Percentiles rank a stretch among this genome's conserved stretches.
These are phyloP conservation scores for Balaeniceps rex DNA, from an alignment of 2,113 vertebrate species.

Conservation along the genomic window DNA sequence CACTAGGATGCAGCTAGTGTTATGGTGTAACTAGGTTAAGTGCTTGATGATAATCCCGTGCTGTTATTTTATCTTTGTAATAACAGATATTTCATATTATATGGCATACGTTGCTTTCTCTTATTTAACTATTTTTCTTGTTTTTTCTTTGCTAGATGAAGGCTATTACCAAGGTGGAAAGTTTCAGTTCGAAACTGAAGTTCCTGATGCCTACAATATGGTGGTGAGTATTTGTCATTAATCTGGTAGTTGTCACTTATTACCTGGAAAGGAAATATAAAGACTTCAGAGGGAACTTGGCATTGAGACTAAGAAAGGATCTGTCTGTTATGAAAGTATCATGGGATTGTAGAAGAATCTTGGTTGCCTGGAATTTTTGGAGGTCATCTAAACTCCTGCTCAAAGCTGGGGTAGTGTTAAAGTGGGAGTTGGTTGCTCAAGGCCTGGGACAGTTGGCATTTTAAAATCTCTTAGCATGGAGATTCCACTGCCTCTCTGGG, in stretches of 20 bases:
- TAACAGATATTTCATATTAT: background rate
- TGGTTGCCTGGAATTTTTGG: background rate
- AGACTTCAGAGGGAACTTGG: background rate
- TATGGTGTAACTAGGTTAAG: background rate
- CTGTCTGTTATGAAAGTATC: background rate
- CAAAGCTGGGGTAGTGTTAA: background rate
- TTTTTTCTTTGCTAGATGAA: constrained; percentile 82
- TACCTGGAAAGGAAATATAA: too few species aligned
- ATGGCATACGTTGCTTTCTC: background rate
- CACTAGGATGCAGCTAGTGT: background rate
- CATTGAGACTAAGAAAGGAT: background rate
- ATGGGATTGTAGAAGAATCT: background rate
- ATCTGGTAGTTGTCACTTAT: background rate
- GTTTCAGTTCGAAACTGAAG: constrained; percentile 97
- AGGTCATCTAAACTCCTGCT: background rate
- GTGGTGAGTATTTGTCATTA: constrained; percentile 85
- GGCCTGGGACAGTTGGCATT: background rate
- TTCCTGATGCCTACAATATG: constrained; percentile 99
- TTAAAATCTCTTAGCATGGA: background rate
- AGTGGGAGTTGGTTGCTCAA: background rate
- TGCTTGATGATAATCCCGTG: background rate
- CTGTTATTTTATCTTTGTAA: background rate
- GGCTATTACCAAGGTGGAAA: constrained; percentile 98
- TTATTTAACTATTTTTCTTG: background rate
- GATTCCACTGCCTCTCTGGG: background rate